Conservation (phyloP, 35 echinoderm and acorn worm species). For the Acanthaster planci region DNA sequence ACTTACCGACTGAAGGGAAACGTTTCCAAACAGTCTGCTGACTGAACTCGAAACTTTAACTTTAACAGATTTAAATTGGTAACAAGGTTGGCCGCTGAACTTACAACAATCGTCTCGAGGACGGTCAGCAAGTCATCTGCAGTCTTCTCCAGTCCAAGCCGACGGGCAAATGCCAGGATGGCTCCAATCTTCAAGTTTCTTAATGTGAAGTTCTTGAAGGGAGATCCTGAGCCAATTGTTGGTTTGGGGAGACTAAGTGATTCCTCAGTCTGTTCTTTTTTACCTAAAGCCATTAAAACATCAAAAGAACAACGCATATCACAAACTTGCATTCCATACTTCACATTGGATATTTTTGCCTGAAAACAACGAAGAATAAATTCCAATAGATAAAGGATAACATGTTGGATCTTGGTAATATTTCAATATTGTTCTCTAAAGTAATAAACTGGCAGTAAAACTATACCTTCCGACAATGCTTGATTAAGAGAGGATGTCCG, state of each 20-base stretch:
- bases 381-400: too few species aligned
- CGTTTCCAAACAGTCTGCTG: too few species aligned
- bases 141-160: constrained; percentile 13
- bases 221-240: not conserved
- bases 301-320: too few species aligned
- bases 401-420: too few species aligned
- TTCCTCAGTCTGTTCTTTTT: not conserved
- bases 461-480: not conserved
- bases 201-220: constrained; percentile 37
- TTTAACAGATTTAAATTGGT: too few species aligned
- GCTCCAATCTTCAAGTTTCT: constrained; percentile 19
- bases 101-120: constrained; percentile 24
- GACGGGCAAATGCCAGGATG: constrained; percentile 19
- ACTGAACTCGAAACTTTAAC: too few species aligned
- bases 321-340: too few species aligned
- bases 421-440: too few species aligned
- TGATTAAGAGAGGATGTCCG: not conserved
- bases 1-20: too few species aligned
- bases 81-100: not conserved
- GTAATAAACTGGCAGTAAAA: too few species aligned
- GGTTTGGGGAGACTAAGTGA: not conserved
- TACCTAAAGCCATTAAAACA: not conserved
- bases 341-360: too few species aligned
- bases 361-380: too few species aligned
- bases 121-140: constrained; percentile 11